Base-by-base conservation (phyloP, 2,888 invertebrate species). In the Deilephila porcellus region DNA sequence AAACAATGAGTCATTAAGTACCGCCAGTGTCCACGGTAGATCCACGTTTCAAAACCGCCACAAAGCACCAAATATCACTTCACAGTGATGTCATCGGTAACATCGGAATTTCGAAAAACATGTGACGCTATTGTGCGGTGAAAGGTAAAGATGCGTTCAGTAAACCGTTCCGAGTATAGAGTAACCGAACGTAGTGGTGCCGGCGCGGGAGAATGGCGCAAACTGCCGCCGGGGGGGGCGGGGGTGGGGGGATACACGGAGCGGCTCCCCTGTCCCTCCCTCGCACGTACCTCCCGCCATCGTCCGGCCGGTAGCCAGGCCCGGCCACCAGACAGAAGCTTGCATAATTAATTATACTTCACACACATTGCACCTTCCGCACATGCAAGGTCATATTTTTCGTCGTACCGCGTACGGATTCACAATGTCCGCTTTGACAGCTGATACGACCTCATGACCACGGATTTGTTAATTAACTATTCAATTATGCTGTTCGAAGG, bases 21-120 rank as follows among this genome's bases (percentile, higher is more conserved):
- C 92, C 92, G 90, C 88, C 87, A 84, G 79, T 77, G 82, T 74
- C 79, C 83, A 82, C 81, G 85, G 82, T 79, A 81, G 84, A 78
- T 82, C 84, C 85, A 83, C 86, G 85, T 82, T 90, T 85, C 88
- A 88, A 88, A 90, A 86, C 86, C 88, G 88, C 88, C 91, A 93
- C 94, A 91, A 90, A 90, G 88, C 93, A 93, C 93, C 90, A 91
- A n/a, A 91, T 90, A 91, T 89, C 93, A 94, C 93, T 93, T 91
- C 90, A 90, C 90, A 86, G 88, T 86, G 90, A 88, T 86, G 91
- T 88, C 88, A 91, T 88, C 88, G 83, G 84, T 84, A 87, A 89
- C 89, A 90, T 90, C 89, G 83, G 83, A 85, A 87, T 86, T 86
- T 89, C 75, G 80, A 85, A 82, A 84, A 90, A 87, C 88, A 90